Conservation (phyloP, 2,113 vertebrate genomes). For the Tachycineta bicolor region DNA sequence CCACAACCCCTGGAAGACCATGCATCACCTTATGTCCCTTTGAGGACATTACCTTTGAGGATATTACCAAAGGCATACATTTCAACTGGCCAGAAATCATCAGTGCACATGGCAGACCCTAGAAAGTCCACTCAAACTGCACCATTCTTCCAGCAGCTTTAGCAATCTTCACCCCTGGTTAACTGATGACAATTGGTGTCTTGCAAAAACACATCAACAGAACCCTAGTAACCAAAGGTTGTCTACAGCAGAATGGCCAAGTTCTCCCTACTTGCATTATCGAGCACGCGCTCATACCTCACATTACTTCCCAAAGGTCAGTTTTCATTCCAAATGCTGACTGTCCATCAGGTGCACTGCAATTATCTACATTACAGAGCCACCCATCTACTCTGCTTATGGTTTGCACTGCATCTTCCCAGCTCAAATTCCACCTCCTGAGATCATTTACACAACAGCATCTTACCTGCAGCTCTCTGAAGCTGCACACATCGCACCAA, state of each 20-base stretch:
- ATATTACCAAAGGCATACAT: background rate
- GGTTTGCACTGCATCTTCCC: background rate
- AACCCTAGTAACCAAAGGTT: background rate
- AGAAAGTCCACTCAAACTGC: background rate
- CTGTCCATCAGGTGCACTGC: background rate
- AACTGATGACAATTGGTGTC: background rate
- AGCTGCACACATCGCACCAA: accelerated
- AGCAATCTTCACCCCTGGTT: background rate
- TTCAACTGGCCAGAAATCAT: background rate
- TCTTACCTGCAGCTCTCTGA: background rate
- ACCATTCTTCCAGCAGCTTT: background rate
- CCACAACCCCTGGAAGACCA: background rate
- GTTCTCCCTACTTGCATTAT: accelerated
- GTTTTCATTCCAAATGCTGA: background rate
- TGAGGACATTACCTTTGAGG: background rate
- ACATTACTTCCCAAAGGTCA: background rate
- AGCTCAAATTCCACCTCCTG: background rate
- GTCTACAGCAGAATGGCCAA: background rate
- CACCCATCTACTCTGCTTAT: background rate
- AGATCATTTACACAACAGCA: background rate
- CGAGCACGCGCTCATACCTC: background rate
- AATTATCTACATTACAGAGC: background rate
- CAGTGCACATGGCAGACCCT: background rate
- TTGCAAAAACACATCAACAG: background rate
- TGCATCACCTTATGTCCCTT: background rate